Evolutionary conservation across 1,140 invertebrate species (phyloP).

Genomic region (Venustaconcha ellipsiformis): DNA sequence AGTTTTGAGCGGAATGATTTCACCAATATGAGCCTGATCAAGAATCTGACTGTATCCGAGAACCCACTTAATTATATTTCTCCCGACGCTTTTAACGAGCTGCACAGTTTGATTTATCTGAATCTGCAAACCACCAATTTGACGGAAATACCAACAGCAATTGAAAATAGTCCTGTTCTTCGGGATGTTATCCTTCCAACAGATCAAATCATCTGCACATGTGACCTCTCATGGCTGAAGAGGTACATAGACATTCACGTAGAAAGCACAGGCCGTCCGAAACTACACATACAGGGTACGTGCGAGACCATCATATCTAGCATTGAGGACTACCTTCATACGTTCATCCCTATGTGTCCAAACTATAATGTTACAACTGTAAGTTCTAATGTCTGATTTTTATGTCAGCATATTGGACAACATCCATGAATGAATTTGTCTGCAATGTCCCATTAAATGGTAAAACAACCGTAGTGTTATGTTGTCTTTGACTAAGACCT

Average conservation of each 20-base stretch:
- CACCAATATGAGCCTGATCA: slow-evolving; percentile 11
- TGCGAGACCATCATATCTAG: slow-evolving; percentile 24
- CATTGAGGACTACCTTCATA: slow-evolving; percentile 1
- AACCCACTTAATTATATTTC: slow-evolving; percentile 26
- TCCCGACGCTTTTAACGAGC: slow-evolving; percentile 25
- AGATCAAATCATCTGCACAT: slow-evolving; percentile 24
- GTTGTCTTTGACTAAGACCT: no score
- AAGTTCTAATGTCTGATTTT: no score
- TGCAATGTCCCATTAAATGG: no score
- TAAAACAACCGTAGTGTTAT: no score
- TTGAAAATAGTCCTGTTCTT: slow-evolving; percentile 10
- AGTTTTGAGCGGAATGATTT: slow-evolving; percentile 33
- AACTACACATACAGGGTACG: slow-evolving; percentile 15
- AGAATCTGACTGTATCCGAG: slow-evolving; percentile 7
- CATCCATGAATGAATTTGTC: no score
- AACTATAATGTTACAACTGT: not conserved
- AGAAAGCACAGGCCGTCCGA: not conserved
- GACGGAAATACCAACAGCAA: slow-evolving; percentile 20
- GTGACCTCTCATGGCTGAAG: slow-evolving; percentile 27
- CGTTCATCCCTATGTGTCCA: slow-evolving; percentile 15
- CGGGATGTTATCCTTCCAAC: slow-evolving; percentile 8
- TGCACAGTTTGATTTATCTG: slow-evolving; percentile 5
- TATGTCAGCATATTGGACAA: no score
- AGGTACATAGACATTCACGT: slow-evolving; percentile 18
- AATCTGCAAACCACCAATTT: slow-evolving; percentile 19